Base-by-base conservation (phyloP, 2,113 vertebrate genomes). In the Rhodinocichla rosea region DNA sequence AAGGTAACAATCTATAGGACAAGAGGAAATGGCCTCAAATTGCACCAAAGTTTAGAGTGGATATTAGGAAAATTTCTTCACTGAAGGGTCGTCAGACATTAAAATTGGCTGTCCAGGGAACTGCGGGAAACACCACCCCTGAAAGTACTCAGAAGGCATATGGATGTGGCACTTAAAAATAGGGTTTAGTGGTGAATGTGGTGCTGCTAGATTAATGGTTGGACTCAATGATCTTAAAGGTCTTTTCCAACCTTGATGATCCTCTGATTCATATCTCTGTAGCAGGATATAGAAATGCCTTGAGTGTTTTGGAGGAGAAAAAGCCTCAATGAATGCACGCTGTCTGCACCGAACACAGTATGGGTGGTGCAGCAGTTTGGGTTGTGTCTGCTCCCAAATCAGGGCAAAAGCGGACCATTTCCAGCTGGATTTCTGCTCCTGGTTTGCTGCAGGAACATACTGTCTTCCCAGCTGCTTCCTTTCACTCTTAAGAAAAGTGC, bases 301-400 rank as follows among this genome's bases (percentile, higher is more conserved):
- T 37, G 17, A 73, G 15, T n/a, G 8, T 45, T 88, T 85, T 49
- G 33, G 33, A 60, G 33, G 7, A 42, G 40, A 37, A 78, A n/a
- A 59, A 40, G 22, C 13, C 33, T 87, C 1, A 0, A 19, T 39
- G 15, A 11, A 2, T 19, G 27, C 4, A 11, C 1, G 0, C 71
- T 21, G 2, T 19, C 28, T 37, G 69, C 2, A 2, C n/a, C n/a
- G 47, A 37, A 39, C 11, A 2, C 24, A 49, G 20, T 42, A 20
- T 0, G 1, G 14, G 19, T n/a, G 24, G 28, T 73, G 10, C 32
- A 39, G 32, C 45, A 18, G 9, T 76, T 93, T 83, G 16, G 16
- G 16, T 10, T 10, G 24, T 49, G 7, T 10, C 45, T 20, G 9
- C 42, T 76, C 42, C 64, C 44, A 20, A 81, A 81, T 17, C 20